Conservation (phyloP, 1,140 invertebrate genomes). For the Drosophila watanabei region DNA sequence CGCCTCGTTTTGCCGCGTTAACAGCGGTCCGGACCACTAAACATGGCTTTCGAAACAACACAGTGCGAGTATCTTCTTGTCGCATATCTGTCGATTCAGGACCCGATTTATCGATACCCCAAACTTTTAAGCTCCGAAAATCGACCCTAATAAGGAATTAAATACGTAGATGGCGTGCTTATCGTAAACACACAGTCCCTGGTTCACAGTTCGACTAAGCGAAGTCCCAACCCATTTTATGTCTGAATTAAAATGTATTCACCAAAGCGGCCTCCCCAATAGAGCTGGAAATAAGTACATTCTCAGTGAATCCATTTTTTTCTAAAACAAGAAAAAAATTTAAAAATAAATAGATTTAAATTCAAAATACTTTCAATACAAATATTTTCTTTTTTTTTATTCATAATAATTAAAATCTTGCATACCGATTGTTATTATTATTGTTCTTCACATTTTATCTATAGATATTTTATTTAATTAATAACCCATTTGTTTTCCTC, state of each 20-base stretch:
- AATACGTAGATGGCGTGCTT: background rate
- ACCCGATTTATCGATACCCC: background rate
- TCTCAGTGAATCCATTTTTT: too few relatives aligned
- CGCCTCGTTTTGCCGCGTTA: slow-evolving; percentile 47
- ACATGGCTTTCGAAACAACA: slow-evolving; percentile 40
- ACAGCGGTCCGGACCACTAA: slow-evolving; percentile 27
- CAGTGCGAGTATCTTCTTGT: slow-evolving; percentile 9
- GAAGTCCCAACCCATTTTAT: background rate
- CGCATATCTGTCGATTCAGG: slow-evolving; percentile 3
- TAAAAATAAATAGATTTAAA: too few relatives aligned
- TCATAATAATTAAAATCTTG: too few relatives aligned
- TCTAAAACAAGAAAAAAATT: too few relatives aligned
- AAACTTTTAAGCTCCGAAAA: background rate
- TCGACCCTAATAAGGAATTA: background rate
- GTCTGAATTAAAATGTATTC: background rate
- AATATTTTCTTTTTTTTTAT: too few relatives aligned
- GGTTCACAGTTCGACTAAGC: slow-evolving; percentile 1
- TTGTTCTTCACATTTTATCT: too few relatives aligned
- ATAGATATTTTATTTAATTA: too few relatives aligned
- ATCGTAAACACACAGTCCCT: background rate
- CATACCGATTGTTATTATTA: too few relatives aligned
- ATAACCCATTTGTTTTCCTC: too few relatives aligned
- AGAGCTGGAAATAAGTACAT: too few relatives aligned
- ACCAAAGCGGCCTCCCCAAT: background rate
- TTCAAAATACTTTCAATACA: too few relatives aligned